A percentile compares a stretch with the other conserved stretches of the same genome.
These are phyloP conservation scores for Apodemus agrarius DNA, from an alignment of 2,797 vertebrate species.

Conservation along the genomic window DNA sequence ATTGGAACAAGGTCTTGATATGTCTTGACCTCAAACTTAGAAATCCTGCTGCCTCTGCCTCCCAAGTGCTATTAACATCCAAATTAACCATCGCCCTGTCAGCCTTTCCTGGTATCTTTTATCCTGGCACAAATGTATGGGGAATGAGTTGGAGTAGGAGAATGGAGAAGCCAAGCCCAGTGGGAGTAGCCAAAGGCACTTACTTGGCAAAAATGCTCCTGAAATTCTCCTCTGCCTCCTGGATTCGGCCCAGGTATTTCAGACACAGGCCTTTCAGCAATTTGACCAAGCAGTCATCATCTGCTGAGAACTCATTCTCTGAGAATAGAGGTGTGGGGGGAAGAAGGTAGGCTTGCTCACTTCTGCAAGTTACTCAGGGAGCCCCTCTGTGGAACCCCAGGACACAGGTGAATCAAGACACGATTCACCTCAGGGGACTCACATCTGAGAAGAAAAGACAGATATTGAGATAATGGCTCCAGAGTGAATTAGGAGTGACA, in stretches of 20 bases:
- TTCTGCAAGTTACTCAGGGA: constrained; percentile 52
- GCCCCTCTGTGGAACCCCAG: constrained; percentile 27
- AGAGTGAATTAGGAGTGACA: background rate
- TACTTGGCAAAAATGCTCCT: constrained; percentile 91
- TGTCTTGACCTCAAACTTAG: background rate
- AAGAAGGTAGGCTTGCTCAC: constrained; percentile 55
- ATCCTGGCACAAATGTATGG: background rate
- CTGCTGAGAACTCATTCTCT: constrained; percentile 93
- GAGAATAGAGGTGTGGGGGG: constrained; percentile 58
- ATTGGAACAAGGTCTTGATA: background rate
- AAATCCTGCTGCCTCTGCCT: background rate
- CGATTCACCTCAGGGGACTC: constrained; percentile 19
- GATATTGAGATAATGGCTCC: background rate
- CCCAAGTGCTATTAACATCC: background rate
- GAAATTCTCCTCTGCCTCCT: constrained; percentile 96
- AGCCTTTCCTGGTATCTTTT: background rate
- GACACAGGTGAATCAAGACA: constrained; percentile 2
- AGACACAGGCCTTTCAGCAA: constrained; percentile 96
- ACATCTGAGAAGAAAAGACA: constrained; percentile 58
- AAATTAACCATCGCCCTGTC: background rate
- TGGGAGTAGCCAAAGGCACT: constrained; percentile 72
- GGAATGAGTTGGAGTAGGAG: background rate
- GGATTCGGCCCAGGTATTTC: constrained; percentile 94
- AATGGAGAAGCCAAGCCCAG: background rate
- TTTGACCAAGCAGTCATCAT: constrained; percentile 96